Evolutionary conservation across 2,888 invertebrate species (phyloP), one percentile per base, ranked within the genome.

Genomic region (Vanessa cardui): DNA sequence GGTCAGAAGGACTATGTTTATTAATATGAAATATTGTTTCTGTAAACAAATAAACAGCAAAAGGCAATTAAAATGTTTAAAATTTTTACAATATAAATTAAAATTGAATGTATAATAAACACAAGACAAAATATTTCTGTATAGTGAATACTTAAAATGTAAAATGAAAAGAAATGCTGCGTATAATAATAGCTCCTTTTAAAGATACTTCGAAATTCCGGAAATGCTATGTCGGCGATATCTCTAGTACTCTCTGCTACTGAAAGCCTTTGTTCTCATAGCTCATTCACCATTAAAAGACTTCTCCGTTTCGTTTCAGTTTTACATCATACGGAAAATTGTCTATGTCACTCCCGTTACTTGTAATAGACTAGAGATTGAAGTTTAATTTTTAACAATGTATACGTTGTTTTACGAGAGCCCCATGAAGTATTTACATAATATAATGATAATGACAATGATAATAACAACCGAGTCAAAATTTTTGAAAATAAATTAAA

Each of bases 161-260:
- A n/a, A 9, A 16, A 54, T 44, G 52, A 60, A 45, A 52, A 65
- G 52, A 33, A 49, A 16, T 45, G 16, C 45, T 52, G 59, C 52
- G 45, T 47, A 47, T 46, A 61, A 61, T 65, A 65, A 60, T 61
- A 56, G 21, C 54, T 58, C 50, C 65, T 66, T 62, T 62, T 62
- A 46, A 58, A 65, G 46, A 62, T 33, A 52, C 31, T 61, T 65
- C 62, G 58, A 54, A 61, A 56, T 50, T 49, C 46, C 49, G 62
- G 63, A 66, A 63, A 69, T 60, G 67, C 58, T 63, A 56, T 64
- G 63, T 69, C 66, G 56, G 56, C 66, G 59, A 58, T 69, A 62
- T 59, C 47, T 62, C 62, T 69, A 58, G 62, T 56, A 52, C 45
- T 63, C 39, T 56, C 59, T 61, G 63, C 60, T 54, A 52, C 56